Evolutionary conservation across 2,113 vertebrate species (phyloP).

Genomic region (Fulica atra): DNA sequence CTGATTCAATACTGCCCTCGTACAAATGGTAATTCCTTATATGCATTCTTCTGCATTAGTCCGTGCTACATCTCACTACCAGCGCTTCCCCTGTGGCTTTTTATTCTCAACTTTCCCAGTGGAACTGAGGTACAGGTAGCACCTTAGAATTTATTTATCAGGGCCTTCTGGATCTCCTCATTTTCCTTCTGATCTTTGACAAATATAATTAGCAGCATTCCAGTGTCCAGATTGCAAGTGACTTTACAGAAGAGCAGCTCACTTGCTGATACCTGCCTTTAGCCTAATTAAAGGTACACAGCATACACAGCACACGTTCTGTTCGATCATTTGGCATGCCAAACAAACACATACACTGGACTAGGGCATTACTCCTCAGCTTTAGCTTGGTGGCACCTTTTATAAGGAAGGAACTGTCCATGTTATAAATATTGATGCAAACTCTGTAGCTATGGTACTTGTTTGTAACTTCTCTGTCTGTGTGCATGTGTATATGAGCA

Average conservation of each 20-base stretch:
- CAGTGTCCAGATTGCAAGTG: background rate
- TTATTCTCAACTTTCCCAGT: background rate
- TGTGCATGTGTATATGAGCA: background rate
- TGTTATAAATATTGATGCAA: background rate
- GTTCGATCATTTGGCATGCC: background rate
- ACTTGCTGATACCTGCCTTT: background rate
- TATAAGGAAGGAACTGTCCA: background rate
- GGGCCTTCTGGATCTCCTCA: background rate
- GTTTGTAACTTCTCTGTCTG: background rate
- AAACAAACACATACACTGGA: background rate
- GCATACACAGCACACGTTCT: background rate
- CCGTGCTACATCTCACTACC: background rate
- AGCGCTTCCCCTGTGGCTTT: background rate
- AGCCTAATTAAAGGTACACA: background rate
- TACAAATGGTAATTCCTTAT: constrained; percentile 6
- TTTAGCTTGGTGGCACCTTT: background rate
- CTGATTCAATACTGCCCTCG: background rate
- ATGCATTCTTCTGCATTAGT: background rate
- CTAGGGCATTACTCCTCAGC: background rate
- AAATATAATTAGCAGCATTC: background rate
- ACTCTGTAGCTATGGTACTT: background rate
- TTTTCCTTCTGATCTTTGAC: background rate
- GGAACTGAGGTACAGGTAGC: background rate
- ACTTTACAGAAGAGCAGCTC: background rate
- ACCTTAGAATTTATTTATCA: background rate